Base-by-base conservation (phyloP, 2,113 vertebrate genomes). In the Vireo altiloquus region DNA sequence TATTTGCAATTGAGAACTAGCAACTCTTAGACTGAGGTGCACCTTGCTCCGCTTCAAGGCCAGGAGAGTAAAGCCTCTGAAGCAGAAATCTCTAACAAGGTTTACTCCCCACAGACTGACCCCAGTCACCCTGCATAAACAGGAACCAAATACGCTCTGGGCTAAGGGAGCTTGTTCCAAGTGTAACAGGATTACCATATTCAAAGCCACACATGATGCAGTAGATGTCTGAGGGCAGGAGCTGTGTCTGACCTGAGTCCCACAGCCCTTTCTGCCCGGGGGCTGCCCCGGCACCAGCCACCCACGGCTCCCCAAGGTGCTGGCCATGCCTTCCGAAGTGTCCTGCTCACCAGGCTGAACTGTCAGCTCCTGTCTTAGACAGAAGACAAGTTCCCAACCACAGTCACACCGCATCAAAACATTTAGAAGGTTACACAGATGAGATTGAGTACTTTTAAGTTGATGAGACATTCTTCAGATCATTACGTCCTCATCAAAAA, bases 401-500 rank as follows among this genome's bases (percentile, higher is more conserved):
- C 19, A 72, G 56, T 72, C 79, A 75, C 18, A 37, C 10, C 4
- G 0, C 37, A 68, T 72, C 85, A 94, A 81, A 81, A 87, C 44
- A 88, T 96, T 72, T 66, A 65, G 94, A 95, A 92, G 35, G 74
- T 95, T 93, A 93, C 92, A 79, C 10, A 59, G 81, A 94, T 53
- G 63, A 95, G 71, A 33, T 31, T 31, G 57, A 93, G 42, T 49
- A 80, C 60, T 87, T 95, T 93, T 92, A 96, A 86, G 25, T 70
- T 71, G 90, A 91, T 90, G 82, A 96, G 80, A 89, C 18, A 17
- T 90, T 96, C 91, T 95, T 96, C 81, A 95, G 65, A 92, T 96
- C 85, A 96, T 96, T 94, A 95, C 33, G 61, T 47, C 71, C 60
- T 95, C 92, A 91, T 94, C 53, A 92, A 86, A 95, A 97, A 87